Conservation (phyloP, 2,113 vertebrate genomes). For the Halcyon senegalensis region DNA sequence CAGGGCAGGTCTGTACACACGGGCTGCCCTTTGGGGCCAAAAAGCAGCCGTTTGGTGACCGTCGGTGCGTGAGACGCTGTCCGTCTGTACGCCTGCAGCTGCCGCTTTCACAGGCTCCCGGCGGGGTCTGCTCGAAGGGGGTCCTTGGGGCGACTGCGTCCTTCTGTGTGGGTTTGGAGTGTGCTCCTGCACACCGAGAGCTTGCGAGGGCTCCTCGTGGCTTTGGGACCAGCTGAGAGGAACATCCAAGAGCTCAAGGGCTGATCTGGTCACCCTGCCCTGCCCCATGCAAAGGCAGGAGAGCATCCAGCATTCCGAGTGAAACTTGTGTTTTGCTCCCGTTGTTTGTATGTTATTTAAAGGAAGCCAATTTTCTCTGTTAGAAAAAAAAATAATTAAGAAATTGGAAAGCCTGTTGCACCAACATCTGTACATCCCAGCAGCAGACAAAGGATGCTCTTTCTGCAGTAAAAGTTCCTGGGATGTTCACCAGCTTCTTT, state of each 20-base stretch:
- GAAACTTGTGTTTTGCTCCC: neutral
- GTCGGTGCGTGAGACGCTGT: rapidly evolving
- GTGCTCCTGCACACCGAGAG: neutral
- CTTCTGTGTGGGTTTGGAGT: neutral
- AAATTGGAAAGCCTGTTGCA: neutral
- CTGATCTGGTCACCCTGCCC: neutral
- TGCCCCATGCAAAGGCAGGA: neutral
- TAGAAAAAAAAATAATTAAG: neutral
- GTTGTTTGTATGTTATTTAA: neutral
- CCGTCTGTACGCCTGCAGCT: rapidly evolving
- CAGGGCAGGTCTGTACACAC: rapidly evolving
- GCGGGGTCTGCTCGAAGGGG: neutral
- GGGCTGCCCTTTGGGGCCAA: neutral
- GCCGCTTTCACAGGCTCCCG: neutral
- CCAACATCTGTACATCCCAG: neutral
- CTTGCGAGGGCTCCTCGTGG: neutral
- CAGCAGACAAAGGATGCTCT: neutral
- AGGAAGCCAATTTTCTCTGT: neutral
- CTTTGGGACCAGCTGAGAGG: neutral
- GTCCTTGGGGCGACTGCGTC: neutral
- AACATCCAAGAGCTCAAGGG: neutral
- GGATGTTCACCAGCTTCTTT: neutral
- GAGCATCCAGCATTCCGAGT: too few relatives aligned
- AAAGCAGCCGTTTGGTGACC: neutral
- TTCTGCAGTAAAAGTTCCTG: neutral